Percentiles rank a stretch among this genome's conserved stretches.
These are phyloP conservation scores for Dicrostonyx torquatus DNA, from an alignment of 2,797 vertebrate species.

Conservation along the genomic window DNA sequence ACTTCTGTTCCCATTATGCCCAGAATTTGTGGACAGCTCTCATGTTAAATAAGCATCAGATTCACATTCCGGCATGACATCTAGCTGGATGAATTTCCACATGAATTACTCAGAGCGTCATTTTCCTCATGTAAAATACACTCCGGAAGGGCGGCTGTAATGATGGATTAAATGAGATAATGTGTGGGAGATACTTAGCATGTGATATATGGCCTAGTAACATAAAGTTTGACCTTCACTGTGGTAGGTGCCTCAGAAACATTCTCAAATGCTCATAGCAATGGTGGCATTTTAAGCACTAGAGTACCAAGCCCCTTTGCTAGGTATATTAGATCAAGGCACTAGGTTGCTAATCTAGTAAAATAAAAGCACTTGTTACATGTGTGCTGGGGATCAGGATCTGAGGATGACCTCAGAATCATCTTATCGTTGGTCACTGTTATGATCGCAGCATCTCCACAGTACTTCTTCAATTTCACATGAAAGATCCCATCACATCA, in stretches of 20 bases:
- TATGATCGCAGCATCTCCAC: background rate
- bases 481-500: background rate
- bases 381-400: conserved; percentile 17
- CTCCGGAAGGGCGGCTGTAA: background rate
- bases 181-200: background rate
- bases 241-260: background rate
- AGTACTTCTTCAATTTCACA: conserved; percentile 28
- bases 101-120: background rate
- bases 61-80: conserved; percentile 1
- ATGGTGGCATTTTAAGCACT: conserved; percentile 28
- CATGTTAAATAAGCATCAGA: background rate
- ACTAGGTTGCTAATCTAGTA: conserved; percentile 8
- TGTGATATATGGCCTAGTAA: background rate
- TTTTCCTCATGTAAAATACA: conserved; percentile 33
- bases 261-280: background rate
- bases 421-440: background rate
- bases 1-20: background rate
- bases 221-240: background rate
- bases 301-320: background rate
- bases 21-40: conserved; percentile 31
- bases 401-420: background rate
- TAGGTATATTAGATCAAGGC: background rate
- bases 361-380: conserved; percentile 13
- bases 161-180: conserved; percentile 16
- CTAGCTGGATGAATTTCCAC: conserved; percentile 10